phyloP scores from a whole-genome alignment of 2,113 vertebrate genomes.

The Proteles cristata region DNA sequence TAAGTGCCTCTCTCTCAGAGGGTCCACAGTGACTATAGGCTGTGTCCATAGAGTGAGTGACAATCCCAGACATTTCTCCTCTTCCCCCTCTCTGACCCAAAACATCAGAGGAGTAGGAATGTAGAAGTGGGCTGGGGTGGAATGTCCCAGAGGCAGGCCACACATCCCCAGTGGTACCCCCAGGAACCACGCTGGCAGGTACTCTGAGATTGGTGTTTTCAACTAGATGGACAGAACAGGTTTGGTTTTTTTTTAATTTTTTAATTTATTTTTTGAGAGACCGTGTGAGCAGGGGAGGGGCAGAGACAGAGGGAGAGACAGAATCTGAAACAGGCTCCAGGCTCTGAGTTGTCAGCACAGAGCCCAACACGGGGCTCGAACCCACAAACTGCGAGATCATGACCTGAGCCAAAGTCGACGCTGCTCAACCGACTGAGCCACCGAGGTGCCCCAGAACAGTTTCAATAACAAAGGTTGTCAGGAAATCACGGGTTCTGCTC shows the following conservation, averaged over 20 bases:
- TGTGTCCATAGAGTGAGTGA: background rate
- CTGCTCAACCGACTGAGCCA: no score
- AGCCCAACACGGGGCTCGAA: no score
- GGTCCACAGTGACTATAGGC: background rate
- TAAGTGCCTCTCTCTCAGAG: background rate
- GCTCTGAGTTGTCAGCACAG: no score
- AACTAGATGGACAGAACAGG: background rate
- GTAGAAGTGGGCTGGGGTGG: background rate
- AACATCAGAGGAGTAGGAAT: background rate
- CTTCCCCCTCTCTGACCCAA: background rate
- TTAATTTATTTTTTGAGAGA: no score
- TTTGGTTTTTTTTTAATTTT: background rate
- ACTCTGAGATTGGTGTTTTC: background rate
- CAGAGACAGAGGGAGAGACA: no score
- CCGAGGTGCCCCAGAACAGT: background rate
- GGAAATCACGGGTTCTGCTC: background rate
- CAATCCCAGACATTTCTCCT: background rate
- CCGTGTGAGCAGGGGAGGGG: no score
- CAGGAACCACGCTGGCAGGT: background rate
- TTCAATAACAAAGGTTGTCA: background rate
- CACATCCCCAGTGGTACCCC: background rate
- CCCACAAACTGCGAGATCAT: no score
- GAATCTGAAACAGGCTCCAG: no score
- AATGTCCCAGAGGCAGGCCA: background rate
- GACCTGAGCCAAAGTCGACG: no score